Evolutionary conservation across 2,113 vertebrate species (phyloP), one percentile per base, ranked within the genome.

Genomic region (Petrocephalus zakoni): DNA sequence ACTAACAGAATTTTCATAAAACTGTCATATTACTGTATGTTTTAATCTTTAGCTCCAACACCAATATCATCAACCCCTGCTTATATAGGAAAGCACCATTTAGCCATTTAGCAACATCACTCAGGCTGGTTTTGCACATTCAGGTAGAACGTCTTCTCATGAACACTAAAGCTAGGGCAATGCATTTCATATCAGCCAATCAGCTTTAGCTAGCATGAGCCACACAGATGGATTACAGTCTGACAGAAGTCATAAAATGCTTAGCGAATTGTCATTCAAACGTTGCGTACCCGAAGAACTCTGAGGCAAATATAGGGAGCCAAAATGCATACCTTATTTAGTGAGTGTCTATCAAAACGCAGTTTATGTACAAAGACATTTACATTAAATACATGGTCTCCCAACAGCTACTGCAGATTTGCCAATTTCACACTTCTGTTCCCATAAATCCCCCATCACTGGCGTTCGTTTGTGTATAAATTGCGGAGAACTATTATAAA

Each of bases 281-380:
- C 2, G 5, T 19, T 78, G 34, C 34, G 4, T 6, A 78, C 72
- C 5, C 4, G 34, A 68, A 68, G 15, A 19, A 83, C 46, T 11
- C 25, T 53, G 49, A 19, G 13, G 22, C 19, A 53, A 29, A 49
- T 85, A 25, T 49, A 84, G 8, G 42, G 81, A 42, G 34, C 34
- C 17, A 78, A 78, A 78, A 42, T 34, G 19, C 46, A 22, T 47
- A n/a, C 81, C 19, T 49, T 83, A 64, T 68, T 68, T 68, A 49
- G 19, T n/a, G 1, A 46, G 22, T 53, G n/a, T 85, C 22, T 49
- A 29, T 85, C 51, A 83, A 83, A 92, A 90, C 88, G 11, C 87
- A 90, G 88, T 89, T 86, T 94, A 95, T 94, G 46, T 95, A 96
- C 95, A 96, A 91, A 22, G 94, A 81, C 84, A 94, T 95, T 95